Evolutionary conservation across 2,113 vertebrate genomes (phyloP), one percentile per base, ranked within the genome.

Genomic region (Heterotilapia buettikoferi): DNA sequence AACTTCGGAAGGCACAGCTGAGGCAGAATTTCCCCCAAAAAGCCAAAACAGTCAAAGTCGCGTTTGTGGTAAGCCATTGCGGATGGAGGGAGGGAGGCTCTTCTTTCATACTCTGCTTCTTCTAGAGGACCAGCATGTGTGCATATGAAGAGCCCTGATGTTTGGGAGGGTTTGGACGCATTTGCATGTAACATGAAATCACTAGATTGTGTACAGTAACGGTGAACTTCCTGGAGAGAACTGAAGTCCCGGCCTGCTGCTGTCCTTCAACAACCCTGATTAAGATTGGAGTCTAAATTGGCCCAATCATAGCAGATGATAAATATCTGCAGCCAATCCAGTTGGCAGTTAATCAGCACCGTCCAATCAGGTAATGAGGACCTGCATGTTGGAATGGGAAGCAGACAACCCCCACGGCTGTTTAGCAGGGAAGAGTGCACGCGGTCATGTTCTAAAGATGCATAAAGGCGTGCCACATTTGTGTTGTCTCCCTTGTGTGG

Each of bases 311-410:
- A 52, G 54, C 52, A 83, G 83, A 94, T 95, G 94, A 95, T 95
- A 89, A 93, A 93, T 94, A 94, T 90, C 86, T 94, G 87, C 89
- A 93, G 90, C 93, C 93, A 95, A 93, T 94, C 89, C 88, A 93
- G 90, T 94, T 94, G 94, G 93, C 89, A 92, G 93, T 82, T 94
- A 95, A 95, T 95, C 95, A 96, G 92, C 29, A 19, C 83, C 63
- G 16, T 93, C 94, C 93, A 95, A 94, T 96, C 92, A 95, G 92
- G 89, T 94, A 94, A 96, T 95, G 93, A 94, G 90, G 84, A 95
- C 88, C 88, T 90, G 88, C 36, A 71, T 88, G 85, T 84, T 95
- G 88, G 90, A 95, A 95, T 88, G 88, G 85, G 91, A 94, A 93
- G 90, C 94, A 94, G 92, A 92, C 86, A 90, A 82, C 85, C 85